Evolutionary conservation across 2,888 invertebrate species (phyloP).

Genomic region (Arctia plantaginis): DNA sequence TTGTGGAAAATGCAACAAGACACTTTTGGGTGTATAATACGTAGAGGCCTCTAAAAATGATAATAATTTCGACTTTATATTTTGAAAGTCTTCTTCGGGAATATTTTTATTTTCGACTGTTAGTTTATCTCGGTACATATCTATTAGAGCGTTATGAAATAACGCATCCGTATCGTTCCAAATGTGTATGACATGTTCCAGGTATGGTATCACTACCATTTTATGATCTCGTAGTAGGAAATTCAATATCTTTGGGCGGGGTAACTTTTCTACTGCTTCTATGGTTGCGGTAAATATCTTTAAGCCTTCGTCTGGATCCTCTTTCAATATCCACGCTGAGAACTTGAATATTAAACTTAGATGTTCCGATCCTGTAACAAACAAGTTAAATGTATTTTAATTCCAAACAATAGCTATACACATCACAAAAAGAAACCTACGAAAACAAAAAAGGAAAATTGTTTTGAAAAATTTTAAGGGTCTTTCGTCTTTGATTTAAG

Average conservation of each 20-base stretch:
- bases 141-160: conserved; percentile 96
- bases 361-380: conserved; percentile 88
- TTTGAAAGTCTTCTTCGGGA: conserved; percentile 73
- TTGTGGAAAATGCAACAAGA: conserved; percentile 94
- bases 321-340: conserved; percentile 95
- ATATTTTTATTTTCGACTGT: conserved; percentile 71
- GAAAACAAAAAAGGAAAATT: no score
- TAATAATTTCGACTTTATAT: conserved; percentile 87
- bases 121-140: conserved; percentile 94
- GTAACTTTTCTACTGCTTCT: conserved; percentile 95
- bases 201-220: conserved; percentile 94
- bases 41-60: conserved; percentile 93
- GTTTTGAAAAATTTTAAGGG: no score
- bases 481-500: no score
- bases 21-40: conserved; percentile 94
- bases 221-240: conserved; percentile 94
- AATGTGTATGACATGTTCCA: conserved; percentile 96
- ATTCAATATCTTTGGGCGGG: conserved; percentile 95
- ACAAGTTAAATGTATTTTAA: background rate
- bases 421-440: background rate
- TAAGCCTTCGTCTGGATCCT: conserved; percentile 95
- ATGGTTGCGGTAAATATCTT: conserved; percentile 95
- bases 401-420: background rate
- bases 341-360: conserved; percentile 97
- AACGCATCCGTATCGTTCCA: conserved; percentile 95